A percentile compares a stretch with the other conserved stretches of the same genome.
Conservation (phyloP, 2,797 vertebrate species). For the Podarcis siculus region DNA sequence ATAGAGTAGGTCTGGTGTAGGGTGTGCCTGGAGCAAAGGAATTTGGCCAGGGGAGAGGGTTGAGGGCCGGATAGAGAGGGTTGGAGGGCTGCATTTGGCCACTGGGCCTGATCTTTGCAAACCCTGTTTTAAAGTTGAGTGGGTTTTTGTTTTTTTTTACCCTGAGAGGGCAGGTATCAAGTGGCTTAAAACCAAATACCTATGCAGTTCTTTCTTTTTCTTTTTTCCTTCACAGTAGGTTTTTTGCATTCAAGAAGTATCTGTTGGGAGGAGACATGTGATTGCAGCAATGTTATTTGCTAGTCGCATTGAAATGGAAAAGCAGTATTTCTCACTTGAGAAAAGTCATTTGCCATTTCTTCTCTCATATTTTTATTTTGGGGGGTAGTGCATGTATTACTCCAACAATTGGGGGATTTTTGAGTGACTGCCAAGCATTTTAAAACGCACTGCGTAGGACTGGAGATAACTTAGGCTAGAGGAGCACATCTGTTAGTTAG, state of each 20-base stretch:
- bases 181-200: conserved; percentile 30
- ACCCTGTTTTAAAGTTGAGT: not conserved
- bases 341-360: conserved; percentile 68
- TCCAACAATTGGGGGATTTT: conserved; percentile 58
- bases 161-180: not conserved
- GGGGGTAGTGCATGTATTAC: conserved; percentile 8
- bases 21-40: not conserved
- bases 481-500: not conserved
- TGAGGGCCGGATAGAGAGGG: too few species aligned
- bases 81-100: too few species aligned
- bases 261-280: conserved; percentile 44
- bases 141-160: too few species aligned
- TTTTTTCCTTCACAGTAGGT: too few species aligned
- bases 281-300: conserved; percentile 54
- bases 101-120: too few species aligned
- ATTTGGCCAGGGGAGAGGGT: not conserved
- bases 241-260: not conserved
- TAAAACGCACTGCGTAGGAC: conserved; percentile 65
- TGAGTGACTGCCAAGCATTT: conserved; percentile 66
- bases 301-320: conserved; percentile 44
- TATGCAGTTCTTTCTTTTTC: not conserved
- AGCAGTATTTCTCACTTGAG: conserved; percentile 42
- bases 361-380: conserved; percentile 64
- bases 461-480: not conserved
- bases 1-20: too few species aligned